Evolutionary conservation across 2,113 vertebrate genomes (phyloP), one percentile per base, ranked within the genome.

Genomic region (Anser cygnoides): DNA sequence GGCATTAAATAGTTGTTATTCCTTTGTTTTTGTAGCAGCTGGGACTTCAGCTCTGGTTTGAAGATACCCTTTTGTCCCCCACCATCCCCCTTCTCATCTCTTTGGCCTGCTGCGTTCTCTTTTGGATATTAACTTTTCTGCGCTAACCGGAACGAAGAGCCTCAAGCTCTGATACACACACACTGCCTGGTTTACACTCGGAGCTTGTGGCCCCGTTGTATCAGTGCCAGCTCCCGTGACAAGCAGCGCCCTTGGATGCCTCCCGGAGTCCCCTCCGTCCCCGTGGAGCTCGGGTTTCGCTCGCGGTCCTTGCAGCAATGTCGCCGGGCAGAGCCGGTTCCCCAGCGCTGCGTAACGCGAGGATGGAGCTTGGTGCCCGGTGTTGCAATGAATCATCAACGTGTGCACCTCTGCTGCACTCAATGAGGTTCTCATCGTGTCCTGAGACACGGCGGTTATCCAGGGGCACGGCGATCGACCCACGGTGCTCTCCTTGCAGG

Each of bases 371-470:
- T 66, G 54, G 76, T 14, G 33, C 77, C 52, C 0, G 15, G 25
- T 33, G 63, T 92, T 96, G 41, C 62, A 41, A 86, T 90, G 91
- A 92, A 41, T 90, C 89, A 88, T 86, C 92, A 81, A 1, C n/a
- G 54, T 11, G 31, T 43, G 65, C 82, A 58, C 25, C 84, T 3
- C 79, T 1, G 18, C 10, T 86, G 18, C 86, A 82, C 55, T 86
- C 7, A 31, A 85, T 11, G 76, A 93, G 94, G 72, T 94, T 93
- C 20, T 6, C 77, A 46, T 46, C 44, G 9, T 35, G 77, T 81
- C 74, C 91, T 75, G 4, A 91, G 74, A 77, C 78, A n/a, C 52
- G 33, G 0, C 66, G 84, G 6, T 93, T 65, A 59, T 67, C 80
- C 82, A 43, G 94, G 90, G 65, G 61, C 2, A 33, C 6, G 9